Evolutionary conservation across 2,797 vertebrate species (phyloP), one percentile per base, ranked within the genome.

Genomic region (Onychomys arenicola): DNA sequence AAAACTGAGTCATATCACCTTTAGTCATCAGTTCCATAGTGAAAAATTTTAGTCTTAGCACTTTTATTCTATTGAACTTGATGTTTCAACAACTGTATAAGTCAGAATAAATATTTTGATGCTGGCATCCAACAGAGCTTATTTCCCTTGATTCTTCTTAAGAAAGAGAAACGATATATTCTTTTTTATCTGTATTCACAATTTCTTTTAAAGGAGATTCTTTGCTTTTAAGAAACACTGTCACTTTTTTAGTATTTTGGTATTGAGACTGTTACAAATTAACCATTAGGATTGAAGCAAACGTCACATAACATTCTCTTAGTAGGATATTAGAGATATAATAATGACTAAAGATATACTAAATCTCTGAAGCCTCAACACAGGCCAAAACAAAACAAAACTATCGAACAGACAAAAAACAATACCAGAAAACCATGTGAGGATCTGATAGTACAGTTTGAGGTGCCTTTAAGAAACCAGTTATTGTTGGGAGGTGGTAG

Each of bases 21-120:
- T 23, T 61, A 25, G 6, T 61, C 32, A 69, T 95, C 88, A 91
- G 93, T 97, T 98, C 96, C 96, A 89, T 96, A 69, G 40, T 6
- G 29, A 96, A 84, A 82, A 81, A 78, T 10, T 43, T 96, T 96
- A 23, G 25, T 90, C 87, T 97, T 95, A 98, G 96, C 88, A 96
- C 87, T 97, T 98, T 82, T 77, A 85, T 96, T 76, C 61, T 97
- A 94, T 81, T 97, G 23, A 91, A 97, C 86, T 73, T 90, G 81
- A 76, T 65, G 71, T 61, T 90, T 97, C 94, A 97, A 77, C 73
- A 94, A 43, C 1, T 96, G 97, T 86, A 96, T 91, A 97, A 97
- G 88, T 69, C 97, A 96, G 96, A 96, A 75, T 89, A 97, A 81
- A 95, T 78, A 91, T 43, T 94, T 89, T 29, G 8, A 86, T 11